Evolutionary conservation across 1,140 invertebrate species (phyloP), one percentile per base, ranked within the genome.

Genomic region (Penaeus vannamei): DNA sequence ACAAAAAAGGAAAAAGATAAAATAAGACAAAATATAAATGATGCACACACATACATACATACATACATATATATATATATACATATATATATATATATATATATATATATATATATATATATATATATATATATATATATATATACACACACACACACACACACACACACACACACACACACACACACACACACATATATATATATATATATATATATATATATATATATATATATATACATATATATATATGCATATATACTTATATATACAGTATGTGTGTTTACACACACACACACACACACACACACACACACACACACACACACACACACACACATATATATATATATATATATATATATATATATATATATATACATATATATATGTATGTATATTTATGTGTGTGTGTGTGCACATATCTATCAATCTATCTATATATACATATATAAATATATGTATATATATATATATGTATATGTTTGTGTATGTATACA

Each of bases 101-200:
- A 64, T n/a, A 64, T n/a, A 64, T 64, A 64, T 64, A n/a, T n/a
- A 64, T 64, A 64, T n/a, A 64, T 64, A 64, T n/a, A 64, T 64
- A 64, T n/a, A 64, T 64, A 64, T n/a, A 64, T 64, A n/a, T n/a
- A 64, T 64, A 64, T n/a, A 64, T 64, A 64, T n/a, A 64, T 64
- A 64, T n/a, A 64, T 64, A 64, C 62, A 64, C n/a, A n/a, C 17
- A 64, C n/a, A n/a, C 62, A 64, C n/a, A n/a, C 62, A 64, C n/a
- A 64, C 62, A 64, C n/a, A 64, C 62, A n/a, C n/a, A 64, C 62
- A 64, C n/a, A 64, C 62, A 64, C n/a, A 64, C 62, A 64, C n/a
- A 64, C 62, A 64, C n/a, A n/a, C 17, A 64, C n/a, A n/a, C 62
- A 64, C n/a, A n/a, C 62, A 64, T 64, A 64, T n/a, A 64, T 64